Base-by-base conservation (phyloP, 2,797 vertebrate species). In the Cuniculus paca region DNA sequence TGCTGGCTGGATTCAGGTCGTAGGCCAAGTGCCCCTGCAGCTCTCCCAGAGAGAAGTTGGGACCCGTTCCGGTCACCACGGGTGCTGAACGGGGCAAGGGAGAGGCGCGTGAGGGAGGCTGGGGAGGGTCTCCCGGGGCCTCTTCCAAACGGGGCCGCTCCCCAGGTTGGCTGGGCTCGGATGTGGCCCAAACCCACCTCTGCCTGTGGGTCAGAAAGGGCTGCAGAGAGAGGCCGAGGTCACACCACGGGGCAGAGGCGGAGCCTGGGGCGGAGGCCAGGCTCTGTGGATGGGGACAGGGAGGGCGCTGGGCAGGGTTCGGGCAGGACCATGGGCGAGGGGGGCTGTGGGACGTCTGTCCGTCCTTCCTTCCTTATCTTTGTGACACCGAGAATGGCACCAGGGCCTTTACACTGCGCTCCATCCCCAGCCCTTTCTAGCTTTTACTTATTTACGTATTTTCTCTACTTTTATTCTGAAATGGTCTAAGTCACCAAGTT, bases 11-110 rank as follows among this genome's bases (percentile, higher is more conserved):
- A 97, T 99, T 99, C 98, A 99, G 99, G 98, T 99, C 99, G 0
- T 99, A 99, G 22, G 99, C 99, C 98, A 99, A 98, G 97, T 99
- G 99, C 75, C 99, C 99, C 97, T 99, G 99, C 92, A 99, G 99
- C 98, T 99, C 99, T 94, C 99, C 99, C 97, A 99, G 98, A 96
- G 99, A 99, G 98, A 99, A 99, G 98, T 99, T 99, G 91, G 99
- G 99, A 96, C 99, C 99, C 0, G 99, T 99, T 91, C 99, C 99
- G 0, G 99, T 99, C 98, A 99, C 99, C 74, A 99, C 99, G 0
- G 99, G 99, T 2, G 99, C 99, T 99, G 97, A 0, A 39, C 79
- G 94, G 75, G 98, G 28, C 31, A 14, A 54, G 45, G 93, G 75
- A 96, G 48, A 94, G 31, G 1, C 5, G 7, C 0, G 1, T 96